Conservation (phyloP, 2,797 vertebrate genomes). For the Lemur catta region DNA sequence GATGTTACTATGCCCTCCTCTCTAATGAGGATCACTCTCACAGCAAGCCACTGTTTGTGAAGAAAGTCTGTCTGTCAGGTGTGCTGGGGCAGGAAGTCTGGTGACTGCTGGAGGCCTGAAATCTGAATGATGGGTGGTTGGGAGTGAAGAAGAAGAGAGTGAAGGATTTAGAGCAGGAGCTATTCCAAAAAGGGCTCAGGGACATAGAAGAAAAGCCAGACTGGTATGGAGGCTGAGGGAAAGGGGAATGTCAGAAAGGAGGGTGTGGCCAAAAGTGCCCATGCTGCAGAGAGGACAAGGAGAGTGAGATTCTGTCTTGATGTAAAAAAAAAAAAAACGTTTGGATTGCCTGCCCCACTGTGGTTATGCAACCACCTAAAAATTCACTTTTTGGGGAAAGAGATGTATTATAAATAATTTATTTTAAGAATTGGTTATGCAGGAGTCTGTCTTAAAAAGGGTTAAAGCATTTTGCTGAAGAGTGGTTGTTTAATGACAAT, state of each 20-base stretch:
- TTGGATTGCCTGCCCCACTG: neutral
- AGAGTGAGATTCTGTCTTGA: neutral
- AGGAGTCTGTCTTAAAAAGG: neutral
- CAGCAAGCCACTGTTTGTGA: neutral
- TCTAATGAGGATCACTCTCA: neutral
- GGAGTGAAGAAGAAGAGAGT: neutral
- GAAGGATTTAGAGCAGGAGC: neutral
- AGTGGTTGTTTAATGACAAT: slow-evolving; percentile 3
- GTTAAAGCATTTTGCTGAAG: slow-evolving; percentile 24
- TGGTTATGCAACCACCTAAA: neutral
- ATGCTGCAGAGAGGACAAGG: neutral
- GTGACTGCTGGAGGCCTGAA: neutral
- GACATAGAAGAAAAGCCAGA: neutral
- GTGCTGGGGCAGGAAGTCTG: neutral
- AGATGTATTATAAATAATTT: neutral
- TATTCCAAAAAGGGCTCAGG: neutral
- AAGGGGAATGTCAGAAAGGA: neutral
- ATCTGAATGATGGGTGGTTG: neutral
- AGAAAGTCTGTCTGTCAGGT: rapidly evolving
- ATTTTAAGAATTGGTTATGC: neutral
- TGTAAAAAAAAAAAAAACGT: neutral
- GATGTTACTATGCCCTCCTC: neutral
- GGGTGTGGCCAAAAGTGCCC: neutral
- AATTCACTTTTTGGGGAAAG: neutral
- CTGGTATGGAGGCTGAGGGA: too few species aligned